Percentiles rank a stretch among this genome's conserved stretches.
Evolutionary conservation across 1,140 invertebrate genomes (phyloP).

Genomic region (Calliopsis andreniformis): DNA sequence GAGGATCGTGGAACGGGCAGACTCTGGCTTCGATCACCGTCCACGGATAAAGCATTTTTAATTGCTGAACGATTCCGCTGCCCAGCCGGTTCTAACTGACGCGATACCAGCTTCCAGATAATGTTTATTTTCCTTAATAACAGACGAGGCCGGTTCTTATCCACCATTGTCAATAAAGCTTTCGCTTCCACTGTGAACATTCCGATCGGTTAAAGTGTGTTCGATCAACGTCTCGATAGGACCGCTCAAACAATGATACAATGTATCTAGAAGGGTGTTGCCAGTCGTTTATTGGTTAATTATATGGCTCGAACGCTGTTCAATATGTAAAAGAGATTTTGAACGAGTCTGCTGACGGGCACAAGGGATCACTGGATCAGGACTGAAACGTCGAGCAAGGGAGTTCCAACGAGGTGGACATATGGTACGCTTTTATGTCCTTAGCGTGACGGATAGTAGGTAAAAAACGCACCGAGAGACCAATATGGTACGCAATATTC

Average conservation of each 20-base stretch:
- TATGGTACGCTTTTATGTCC: too few species aligned
- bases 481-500: too few species aligned
- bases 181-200: not conserved
- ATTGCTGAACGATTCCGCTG: not conserved
- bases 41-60: not conserved
- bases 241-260: not conserved
- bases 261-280: not conserved
- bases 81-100: not conserved
- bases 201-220: not conserved
- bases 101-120: not conserved
- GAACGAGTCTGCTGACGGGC: too few species aligned
- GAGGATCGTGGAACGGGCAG: not conserved
- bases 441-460: too few species aligned
- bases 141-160: not conserved
- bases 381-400: too few species aligned
- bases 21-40: not conserved
- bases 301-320: not conserved
- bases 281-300: not conserved
- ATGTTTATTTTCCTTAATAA: constrained; percentile 20
- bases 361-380: too few species aligned
- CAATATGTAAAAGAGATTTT: too few species aligned
- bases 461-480: too few species aligned
- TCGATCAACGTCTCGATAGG: constrained; percentile 8
- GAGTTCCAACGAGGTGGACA: too few species aligned
- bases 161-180: not conserved